phyloP scores from a whole-genome alignment of 2,888 invertebrate genomes.

The Aphidius colemani region DNA sequence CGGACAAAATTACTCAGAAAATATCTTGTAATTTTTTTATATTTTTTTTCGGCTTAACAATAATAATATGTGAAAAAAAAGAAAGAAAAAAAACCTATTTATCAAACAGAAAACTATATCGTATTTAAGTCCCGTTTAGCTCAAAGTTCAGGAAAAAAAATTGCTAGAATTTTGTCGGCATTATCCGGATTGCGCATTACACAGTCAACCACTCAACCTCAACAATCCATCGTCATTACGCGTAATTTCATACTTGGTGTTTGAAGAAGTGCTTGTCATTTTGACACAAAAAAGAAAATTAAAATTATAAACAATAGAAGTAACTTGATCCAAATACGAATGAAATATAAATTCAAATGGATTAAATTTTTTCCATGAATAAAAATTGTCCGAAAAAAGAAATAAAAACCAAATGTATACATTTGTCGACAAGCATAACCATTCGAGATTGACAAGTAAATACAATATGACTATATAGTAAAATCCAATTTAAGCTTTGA shows the following conservation, averaged over 20 bases:
- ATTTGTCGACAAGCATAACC: no score
- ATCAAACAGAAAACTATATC: not conserved
- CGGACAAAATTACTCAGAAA: slow-evolving; percentile 1
- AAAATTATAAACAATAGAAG: no score
- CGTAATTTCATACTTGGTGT: slow-evolving; percentile 7
- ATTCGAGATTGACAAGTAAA: no score
- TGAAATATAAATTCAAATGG: not conserved
- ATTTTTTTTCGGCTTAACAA: not conserved
- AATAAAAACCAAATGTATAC: not conserved
- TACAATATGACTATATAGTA: no score
- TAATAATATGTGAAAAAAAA: no score
- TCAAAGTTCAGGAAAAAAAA: no score
- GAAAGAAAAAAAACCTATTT: not conserved
- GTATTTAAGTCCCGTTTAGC: not conserved
- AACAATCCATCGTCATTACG: slow-evolving; percentile 11
- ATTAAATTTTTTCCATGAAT: not conserved
- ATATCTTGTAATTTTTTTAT: no score
- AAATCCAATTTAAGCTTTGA: no score
- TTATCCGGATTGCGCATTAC: no score
- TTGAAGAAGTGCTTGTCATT: slow-evolving; percentile 5
- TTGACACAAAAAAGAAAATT: not conserved
- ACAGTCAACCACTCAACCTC: no score
- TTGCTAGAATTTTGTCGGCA: no score
- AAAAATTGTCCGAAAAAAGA: not conserved
- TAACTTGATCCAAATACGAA: no score